These are phyloP conservation scores for Silvanus unidentatus DNA, from an alignment of 2,888 invertebrate genomes.

Conservation along the genomic window DNA sequence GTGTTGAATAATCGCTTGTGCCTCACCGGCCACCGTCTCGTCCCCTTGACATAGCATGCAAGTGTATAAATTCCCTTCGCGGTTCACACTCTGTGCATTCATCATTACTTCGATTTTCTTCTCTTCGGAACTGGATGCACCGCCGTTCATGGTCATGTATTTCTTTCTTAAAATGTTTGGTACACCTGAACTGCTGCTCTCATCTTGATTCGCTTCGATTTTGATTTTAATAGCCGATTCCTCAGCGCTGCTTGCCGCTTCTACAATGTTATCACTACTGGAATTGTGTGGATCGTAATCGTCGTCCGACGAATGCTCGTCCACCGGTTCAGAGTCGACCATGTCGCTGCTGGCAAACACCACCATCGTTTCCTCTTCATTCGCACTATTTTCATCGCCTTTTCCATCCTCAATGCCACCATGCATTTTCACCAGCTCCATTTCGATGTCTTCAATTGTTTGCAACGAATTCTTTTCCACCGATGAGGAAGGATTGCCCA, in stretches of 20 bases:
- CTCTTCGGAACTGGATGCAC: constrained; percentile 6
- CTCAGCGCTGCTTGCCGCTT: constrained; percentile 33
- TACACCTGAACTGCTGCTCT: constrained; percentile 22
- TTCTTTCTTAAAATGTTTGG: constrained; percentile 38
- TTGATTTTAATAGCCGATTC: constrained; percentile 29
- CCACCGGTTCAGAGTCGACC: constrained; percentile 36
- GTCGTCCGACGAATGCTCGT: constrained; percentile 37
- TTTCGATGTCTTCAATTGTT: constrained; percentile 42
- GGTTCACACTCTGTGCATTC: constrained; percentile 25
- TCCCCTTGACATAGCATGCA: constrained; percentile 50
- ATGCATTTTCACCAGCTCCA: constrained; percentile 41
- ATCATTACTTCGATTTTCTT: constrained; percentile 21
- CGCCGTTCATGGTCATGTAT: constrained; percentile 4
- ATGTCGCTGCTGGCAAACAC: constrained; percentile 22
- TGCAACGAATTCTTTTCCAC: constrained; percentile 19
- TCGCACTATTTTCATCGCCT: constrained; percentile 10
- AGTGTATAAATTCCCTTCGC: constrained; percentile 48
- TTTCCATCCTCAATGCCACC: constrained; percentile 23
- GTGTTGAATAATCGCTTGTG: constrained; percentile 57
- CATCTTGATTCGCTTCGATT: constrained; percentile 27
- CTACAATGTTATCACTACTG: constrained; percentile 24
- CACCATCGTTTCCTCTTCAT: constrained; percentile 11
- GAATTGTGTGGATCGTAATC: constrained; percentile 35
- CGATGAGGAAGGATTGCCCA: background rate
- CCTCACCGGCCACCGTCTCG: constrained; percentile 48